Percentiles rank a stretch among this genome's conserved stretches.
Conservation (phyloP, 2,888 invertebrate genomes). For the Ennomos quercinarius region DNA sequence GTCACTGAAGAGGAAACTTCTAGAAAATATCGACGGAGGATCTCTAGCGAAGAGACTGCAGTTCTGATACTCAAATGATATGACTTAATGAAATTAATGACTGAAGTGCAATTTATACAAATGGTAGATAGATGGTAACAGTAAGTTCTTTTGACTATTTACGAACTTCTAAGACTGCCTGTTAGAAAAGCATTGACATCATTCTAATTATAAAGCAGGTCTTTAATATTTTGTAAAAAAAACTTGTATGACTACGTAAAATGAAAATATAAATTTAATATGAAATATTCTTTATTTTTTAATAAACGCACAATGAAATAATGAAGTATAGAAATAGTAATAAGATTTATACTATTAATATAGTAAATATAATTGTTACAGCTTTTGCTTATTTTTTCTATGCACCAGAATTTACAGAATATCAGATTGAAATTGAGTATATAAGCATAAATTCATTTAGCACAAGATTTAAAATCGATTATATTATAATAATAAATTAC, state of each 20-base stretch:
- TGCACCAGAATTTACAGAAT: slow-evolving; percentile 61
- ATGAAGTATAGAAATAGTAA: slow-evolving; percentile 44
- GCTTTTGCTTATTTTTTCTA: slow-evolving; percentile 57
- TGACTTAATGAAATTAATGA: slow-evolving; percentile 33
- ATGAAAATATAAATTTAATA: slow-evolving; percentile 57
- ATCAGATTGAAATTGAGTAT: slow-evolving; percentile 34
- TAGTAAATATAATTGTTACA: slow-evolving; percentile 53
- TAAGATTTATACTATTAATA: slow-evolving; percentile 48
- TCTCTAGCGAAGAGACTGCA: slow-evolving; percentile 88
- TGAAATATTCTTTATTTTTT: slow-evolving; percentile 55
- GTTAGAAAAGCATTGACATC: slow-evolving; percentile 13
- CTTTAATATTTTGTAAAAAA: slow-evolving; percentile 40
- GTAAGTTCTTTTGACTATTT: slow-evolving; percentile 23
- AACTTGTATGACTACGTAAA: slow-evolving; percentile 40
- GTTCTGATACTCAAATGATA: slow-evolving; percentile 71
- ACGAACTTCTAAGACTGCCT: slow-evolving; percentile 10
- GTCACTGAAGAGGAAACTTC: slow-evolving; percentile 90
- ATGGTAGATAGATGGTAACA: slow-evolving; percentile 28
- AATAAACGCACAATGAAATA: slow-evolving; percentile 45
- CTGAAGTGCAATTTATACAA: slow-evolving; percentile 56
- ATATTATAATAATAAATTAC: slow-evolving; percentile 36
- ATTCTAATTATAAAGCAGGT: slow-evolving; percentile 44
- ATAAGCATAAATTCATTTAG: slow-evolving; percentile 38
- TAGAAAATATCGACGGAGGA: slow-evolving; percentile 89
- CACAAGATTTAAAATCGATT: slow-evolving; percentile 39